These are phyloP conservation scores for Crotalus viridis DNA, from an alignment of 2,113 vertebrate genomes.

Conservation along the genomic window DNA sequence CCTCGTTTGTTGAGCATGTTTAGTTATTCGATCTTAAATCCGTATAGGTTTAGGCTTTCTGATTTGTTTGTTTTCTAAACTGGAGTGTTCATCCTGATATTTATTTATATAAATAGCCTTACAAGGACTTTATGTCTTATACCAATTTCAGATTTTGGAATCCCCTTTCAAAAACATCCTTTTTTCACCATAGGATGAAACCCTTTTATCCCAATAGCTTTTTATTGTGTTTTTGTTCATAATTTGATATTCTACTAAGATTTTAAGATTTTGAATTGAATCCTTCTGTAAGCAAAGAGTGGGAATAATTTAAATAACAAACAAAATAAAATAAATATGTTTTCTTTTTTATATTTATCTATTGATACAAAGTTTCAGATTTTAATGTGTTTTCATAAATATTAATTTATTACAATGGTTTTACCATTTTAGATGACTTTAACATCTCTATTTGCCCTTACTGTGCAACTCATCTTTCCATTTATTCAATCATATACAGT, in stretches of 20 bases:
- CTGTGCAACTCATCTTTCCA: background rate
- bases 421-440: background rate
- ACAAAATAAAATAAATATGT: background rate
- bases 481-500: background rate
- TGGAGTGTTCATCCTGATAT: background rate
- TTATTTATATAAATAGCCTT: background rate
- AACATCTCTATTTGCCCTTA: background rate
- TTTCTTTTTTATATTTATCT: background rate
- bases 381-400: background rate
- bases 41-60: background rate
- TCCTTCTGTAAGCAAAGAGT: background rate
- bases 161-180: background rate
- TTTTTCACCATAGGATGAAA: background rate
- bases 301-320: background rate
- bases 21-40: background rate
- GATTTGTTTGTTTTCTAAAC: background rate
- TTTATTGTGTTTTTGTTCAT: background rate
- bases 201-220: background rate
- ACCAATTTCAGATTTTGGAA: background rate
- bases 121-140: background rate
- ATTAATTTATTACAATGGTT: background rate
- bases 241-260: background rate
- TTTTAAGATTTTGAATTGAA: background rate
- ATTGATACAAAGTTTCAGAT: background rate
- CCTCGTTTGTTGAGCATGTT: background rate